Conservation (phyloP, 2,113 vertebrate species). For the Larimichthys polyactis region DNA sequence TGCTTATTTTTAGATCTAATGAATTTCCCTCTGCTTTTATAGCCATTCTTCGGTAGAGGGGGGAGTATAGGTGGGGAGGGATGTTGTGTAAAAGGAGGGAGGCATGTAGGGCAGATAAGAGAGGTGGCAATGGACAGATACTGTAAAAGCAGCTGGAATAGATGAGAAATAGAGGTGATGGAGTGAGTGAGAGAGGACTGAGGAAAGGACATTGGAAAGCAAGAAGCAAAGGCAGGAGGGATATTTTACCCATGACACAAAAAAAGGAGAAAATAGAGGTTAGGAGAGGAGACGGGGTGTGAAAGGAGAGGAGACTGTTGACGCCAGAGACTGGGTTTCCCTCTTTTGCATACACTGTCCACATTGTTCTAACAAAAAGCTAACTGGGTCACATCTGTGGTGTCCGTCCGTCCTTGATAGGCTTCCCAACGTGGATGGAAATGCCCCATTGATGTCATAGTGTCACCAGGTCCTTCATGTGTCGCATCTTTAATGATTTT, state of each 20-base stretch:
- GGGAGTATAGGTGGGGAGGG: background rate
- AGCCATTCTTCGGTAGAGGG: constrained; percentile 32
- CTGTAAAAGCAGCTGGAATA: constrained; percentile 34
- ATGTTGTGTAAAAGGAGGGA: constrained; percentile 13
- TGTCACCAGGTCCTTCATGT: background rate
- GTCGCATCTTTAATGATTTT: background rate
- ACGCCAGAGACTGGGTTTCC: constrained; percentile 41
- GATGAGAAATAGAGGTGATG: constrained; percentile 35
- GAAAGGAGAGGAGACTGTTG: background rate
- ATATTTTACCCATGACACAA: background rate
- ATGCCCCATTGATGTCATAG: constrained; percentile 3
- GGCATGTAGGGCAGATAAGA: constrained; percentile 39
- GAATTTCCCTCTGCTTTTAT: constrained; percentile 75
- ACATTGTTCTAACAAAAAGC: background rate
- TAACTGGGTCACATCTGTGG: constrained; percentile 26
- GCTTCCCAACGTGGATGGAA: constrained; percentile 12
- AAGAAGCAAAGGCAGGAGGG: background rate
- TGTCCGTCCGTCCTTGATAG: constrained; percentile 20
- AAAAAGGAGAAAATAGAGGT: background rate
- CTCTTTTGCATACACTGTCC: constrained; percentile 1
- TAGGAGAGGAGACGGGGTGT: background rate
- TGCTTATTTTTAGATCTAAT: constrained; percentile 83
- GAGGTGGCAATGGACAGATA: constrained; percentile 13
- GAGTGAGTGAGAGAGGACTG: background rate
- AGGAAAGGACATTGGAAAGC: constrained; percentile 7